Evolutionary conservation across 2,113 vertebrate genomes (phyloP), one percentile per base, ranked within the genome.

Genomic region (Platycercus adscitus): DNA sequence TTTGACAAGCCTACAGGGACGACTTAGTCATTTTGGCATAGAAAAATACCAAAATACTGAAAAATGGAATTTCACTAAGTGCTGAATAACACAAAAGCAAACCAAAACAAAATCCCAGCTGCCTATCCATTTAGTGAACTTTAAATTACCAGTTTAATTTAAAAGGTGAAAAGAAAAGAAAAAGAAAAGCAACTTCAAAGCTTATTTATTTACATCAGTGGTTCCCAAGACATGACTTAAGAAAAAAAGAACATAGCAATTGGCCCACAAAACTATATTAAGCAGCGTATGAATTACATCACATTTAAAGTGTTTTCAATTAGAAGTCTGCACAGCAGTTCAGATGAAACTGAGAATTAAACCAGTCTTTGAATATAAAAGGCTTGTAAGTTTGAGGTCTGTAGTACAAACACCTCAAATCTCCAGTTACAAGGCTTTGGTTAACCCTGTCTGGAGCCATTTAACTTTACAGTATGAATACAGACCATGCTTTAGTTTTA

Each of bases 241-340:
- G 24, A 81, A 66, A 60, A 64, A 90, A 96, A 77, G 71, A 95
- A 78, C 17, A 61, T 0, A 88, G 44, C 44, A 81, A 73, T 1
- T 29, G 68, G 58, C n/a, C 50, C 71, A 86, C 71, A 90, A 90
- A 95, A 70, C 47, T 55, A 58, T 58, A 91, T 73, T 78, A 88
- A 95, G 73, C 71, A 88, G 31, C 2, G 0, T 13, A 88, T 37
- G 17, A 95, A 80, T 91, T 65, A 46, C 78, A 94, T 73, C 81
- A 71, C 65, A 85, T 83, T 80, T 77, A 18, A 88, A 91, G 47
- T 87, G 83, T 87, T 92, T 86, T 91, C 89, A 96, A 79, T 91
- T 81, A 91, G 20, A 81, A 79, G 44, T 65, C 69, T 86, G 60
- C 81, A 86, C 15, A 24, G 80, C 47, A 83, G 60, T 47, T 69